Evolutionary conservation across 2,797 vertebrate species (phyloP), one percentile per base, ranked within the genome.

Genomic region (Tympanoctomys barrerae): DNA sequence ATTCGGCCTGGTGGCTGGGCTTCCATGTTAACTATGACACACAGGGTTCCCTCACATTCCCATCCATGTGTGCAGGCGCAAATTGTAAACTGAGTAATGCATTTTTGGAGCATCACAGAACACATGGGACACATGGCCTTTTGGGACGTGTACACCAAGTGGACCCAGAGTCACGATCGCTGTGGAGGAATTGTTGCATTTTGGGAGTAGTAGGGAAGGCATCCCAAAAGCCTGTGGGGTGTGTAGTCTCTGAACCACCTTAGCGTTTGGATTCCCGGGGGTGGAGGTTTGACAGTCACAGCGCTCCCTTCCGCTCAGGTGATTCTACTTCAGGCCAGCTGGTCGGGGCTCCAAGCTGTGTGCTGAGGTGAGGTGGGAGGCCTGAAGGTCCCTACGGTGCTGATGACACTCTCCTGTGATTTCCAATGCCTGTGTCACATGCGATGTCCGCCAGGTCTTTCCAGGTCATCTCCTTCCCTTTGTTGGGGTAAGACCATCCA

Each of bases 1-100:
- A 42, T 42, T 42, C 42, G 5, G 42, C 42, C 42, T 42, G 42
- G 42, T 64, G 62, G 39, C 39, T 0, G 1, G 2, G 6, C 9
- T 10, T 5, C 8, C 46, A 24, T 13, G 2, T 12, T 13, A 16
- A 73, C n/a, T 3, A 18, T 21, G 21, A 1, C 3, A 33, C 8
- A 13, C 1, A 6, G 21, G 0, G 9, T 0, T 0, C 28, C 11
- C 0, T 1, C 42, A 5, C 4, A 0, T 0, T 0, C 42, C 46
- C 0, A 1, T 0, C 1, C 3, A 2, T 0, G 0, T 2, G 54
- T 9, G 66, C 91, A 80, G 7, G 62, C 0, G 10, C 24, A 7
- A 11, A 31, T 31, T 12, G 62, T 64, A 64, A 31, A 31, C 62
- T 31, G 28, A 64, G 28, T 31, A 12, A 28, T 28, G 85, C 11